Evolutionary conservation across 2,797 vertebrate genomes (phyloP).

Genomic region (Ispidina picta): DNA sequence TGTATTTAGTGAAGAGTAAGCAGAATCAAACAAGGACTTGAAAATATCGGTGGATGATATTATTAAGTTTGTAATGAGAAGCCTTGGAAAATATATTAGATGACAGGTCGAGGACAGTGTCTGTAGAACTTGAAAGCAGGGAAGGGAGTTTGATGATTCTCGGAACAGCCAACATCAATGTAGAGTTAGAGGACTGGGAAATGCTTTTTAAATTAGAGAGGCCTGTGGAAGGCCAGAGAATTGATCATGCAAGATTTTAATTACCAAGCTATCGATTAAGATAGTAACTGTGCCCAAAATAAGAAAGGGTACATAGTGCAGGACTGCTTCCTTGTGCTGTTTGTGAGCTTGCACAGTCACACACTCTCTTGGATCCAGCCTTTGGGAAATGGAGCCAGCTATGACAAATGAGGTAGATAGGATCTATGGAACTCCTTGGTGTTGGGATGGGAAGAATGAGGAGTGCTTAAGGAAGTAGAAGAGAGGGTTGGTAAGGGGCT

Average conservation of each 20-base stretch:
- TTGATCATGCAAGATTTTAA: slow-evolving; percentile 46
- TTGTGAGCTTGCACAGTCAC: neutral
- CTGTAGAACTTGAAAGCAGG: neutral
- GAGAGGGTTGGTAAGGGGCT: neutral
- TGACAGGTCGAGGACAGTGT: neutral
- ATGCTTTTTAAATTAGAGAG: neutral
- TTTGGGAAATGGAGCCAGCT: neutral
- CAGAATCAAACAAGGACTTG: slow-evolving; percentile 9
- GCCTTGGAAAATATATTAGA: slow-evolving; percentile 11
- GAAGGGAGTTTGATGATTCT: neutral
- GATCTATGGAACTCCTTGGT: neutral
- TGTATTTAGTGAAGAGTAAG: slow-evolving; percentile 45
- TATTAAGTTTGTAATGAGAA: slow-evolving; percentile 36
- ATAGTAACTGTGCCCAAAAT: slow-evolving; percentile 23
- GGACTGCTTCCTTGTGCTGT: slow-evolving; percentile 21
- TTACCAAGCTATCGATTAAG: slow-evolving; percentile 35
- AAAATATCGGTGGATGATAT: slow-evolving; percentile 17
- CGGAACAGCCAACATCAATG: neutral
- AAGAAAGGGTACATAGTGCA: neutral
- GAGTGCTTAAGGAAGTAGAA: neutral
- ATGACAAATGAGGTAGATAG: neutral
- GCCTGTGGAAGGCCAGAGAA: slow-evolving; percentile 16
- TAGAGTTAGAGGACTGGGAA: neutral
- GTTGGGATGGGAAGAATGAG: neutral
- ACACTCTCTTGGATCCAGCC: neutral